Base-by-base conservation (phyloP, 2,797 vertebrate species). In the Arctocebus calabarensis region DNA sequence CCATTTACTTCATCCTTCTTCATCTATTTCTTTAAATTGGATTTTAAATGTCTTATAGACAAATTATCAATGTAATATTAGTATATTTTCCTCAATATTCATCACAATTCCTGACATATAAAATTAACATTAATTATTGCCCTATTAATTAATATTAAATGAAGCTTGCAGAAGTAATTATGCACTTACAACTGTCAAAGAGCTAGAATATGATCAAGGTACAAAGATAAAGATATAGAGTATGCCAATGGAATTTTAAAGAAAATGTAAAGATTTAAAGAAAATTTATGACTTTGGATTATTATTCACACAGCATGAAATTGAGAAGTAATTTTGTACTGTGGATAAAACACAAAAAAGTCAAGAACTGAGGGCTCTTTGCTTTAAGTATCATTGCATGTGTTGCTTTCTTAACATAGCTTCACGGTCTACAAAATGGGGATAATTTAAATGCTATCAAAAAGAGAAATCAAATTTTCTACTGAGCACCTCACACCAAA, bases 251-350 rank as follows among this genome's bases (percentile, higher is more conserved):
- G 90, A 93, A 92, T 94, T 96, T 96, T 96, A 93, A 97, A 87
- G 45, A 92, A 96, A 93, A 83, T 48, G 5, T 66, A 59, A 70
- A 88, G 43, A 94, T 43, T 97, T 96, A 90, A 90, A 94, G 37
- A 90, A 96, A 96, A 93, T 95, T 84, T 96, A 92, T 96, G 74
- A 45, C 82, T 95, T 71, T 94, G 77, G 4, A 12, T 94, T 96
- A 97, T 94, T 96, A 97, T 93, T 97, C 95, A 97, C 82, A 86
- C 43, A 94, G 91, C 92, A 97, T 96, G 96, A 97, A 97, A 96
- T 81, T 96, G 90, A 97, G 90, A 93, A 90, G 55, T 88, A 96
- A 96, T 97, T 96, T 97, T 55, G 43, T 95, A 64, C 90, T 92
- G 11, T 96, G 59, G 55, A 29, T 97, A 94, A 97, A 96, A 95